phyloP scores from a whole-genome alignment of 2,797 vertebrate genomes.

The Synanceia verrucosa region DNA sequence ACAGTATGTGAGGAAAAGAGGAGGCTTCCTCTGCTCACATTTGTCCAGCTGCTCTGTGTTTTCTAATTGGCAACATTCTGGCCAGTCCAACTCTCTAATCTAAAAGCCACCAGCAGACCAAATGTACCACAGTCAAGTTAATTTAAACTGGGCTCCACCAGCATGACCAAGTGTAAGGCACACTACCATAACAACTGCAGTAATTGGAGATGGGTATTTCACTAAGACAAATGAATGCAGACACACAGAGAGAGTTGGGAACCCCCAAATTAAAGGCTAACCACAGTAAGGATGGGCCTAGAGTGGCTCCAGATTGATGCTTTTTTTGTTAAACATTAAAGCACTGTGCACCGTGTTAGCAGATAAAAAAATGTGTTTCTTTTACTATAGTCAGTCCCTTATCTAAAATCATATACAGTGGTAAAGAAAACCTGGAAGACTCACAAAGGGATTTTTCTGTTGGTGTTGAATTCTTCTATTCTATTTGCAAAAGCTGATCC shows the following conservation, averaged over 20 bases:
- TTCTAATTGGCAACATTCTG: constrained; percentile 31
- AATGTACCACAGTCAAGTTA: constrained; percentile 18
- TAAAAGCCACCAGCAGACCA: constrained; percentile 35
- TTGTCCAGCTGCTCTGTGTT: constrained; percentile 14
- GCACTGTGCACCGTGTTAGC: constrained; percentile 2
- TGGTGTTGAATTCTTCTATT: not conserved
- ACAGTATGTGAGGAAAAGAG: not conserved
- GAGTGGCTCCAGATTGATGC: constrained; percentile 19
- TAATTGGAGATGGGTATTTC: constrained; percentile 31
- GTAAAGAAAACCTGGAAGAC: constrained; percentile 10
- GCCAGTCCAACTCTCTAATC: constrained; percentile 35
- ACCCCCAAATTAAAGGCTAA: constrained; percentile 38
- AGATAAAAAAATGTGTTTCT: constrained; percentile 7
- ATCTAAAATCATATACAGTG: constrained; percentile 2
- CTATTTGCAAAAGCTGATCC: not conserved
- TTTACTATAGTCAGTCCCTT: not conserved
- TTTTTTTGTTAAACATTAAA: constrained; percentile 27
- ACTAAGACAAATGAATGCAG: constrained; percentile 48
- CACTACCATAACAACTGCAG: constrained; percentile 37
- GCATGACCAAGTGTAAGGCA: constrained; percentile 39
- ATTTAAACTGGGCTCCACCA: constrained; percentile 35
- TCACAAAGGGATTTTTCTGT: not conserved
- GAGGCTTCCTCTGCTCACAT: not conserved
- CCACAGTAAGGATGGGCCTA: constrained; percentile 8
- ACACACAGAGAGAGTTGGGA: constrained; percentile 39